Evolutionary conservation across 2,888 invertebrate genomes (phyloP), one percentile per base, ranked within the genome.

Genomic region (Dichetophora obliterata): DNA sequence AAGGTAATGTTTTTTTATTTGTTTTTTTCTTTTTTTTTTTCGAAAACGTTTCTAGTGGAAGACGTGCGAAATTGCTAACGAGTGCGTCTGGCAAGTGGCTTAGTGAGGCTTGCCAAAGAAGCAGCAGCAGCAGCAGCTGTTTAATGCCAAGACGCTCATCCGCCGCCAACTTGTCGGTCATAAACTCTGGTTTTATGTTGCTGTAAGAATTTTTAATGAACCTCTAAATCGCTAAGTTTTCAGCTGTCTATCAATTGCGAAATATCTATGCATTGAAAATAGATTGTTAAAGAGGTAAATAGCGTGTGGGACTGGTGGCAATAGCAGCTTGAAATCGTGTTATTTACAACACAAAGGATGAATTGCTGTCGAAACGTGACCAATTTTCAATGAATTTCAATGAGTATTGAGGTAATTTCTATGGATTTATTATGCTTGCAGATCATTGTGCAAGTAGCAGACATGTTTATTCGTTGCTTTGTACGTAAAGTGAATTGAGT

Each of bases 171-270:
- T 19, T 43, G n/a, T 66, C 19, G 19, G 66, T 16, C 43, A 43
- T 43, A 43, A 37, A 19, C 16, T 22, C 37, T 66, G 22, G n/a
- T 66, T 34, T 37, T 22, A 66, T 66, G 48, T 37, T 66, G 66
- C 66, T 24, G n/a, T n/a, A n/a, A 37, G 69, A 52, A 52, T 70
- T 52, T 54, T n/a, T 52, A 70, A 70, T 70, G 11, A 70, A 54
- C 54, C 52, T 31, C 34, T 34, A 70, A 69, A 50, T 24, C 68
- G 68, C 50, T 16, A 66, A 9, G 69, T 31, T 34, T 50, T 27
- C 69, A 27, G 69, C n/a, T 69, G 69, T 69, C 69, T 48, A 69
- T 69, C 69, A 69, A 52, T 69, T 31, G 8, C n/a, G 8, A 70
- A 43, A 43, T 34, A 34, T 34, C 19, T 37, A n/a, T 43, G 6